Evolutionary conservation across 2,888 invertebrate species (phyloP).

Genomic region (Caenorhabditis virilis): DNA sequence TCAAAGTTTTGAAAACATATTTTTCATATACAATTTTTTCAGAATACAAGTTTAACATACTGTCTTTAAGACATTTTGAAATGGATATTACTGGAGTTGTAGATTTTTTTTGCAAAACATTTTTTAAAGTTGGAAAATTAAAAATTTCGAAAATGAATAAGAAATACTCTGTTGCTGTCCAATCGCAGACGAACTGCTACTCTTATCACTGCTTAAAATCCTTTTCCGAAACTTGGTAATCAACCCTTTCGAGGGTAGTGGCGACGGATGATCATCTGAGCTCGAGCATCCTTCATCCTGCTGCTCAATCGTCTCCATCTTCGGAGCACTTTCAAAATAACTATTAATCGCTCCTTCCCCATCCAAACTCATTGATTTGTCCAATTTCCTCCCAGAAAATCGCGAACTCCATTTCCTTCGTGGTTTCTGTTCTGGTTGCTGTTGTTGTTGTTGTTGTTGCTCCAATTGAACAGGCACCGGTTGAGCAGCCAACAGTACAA

Average conservation of each 20-base stretch:
- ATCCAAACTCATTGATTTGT: constrained; percentile 24
- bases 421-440: neutral
- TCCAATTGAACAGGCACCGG: too few relatives aligned
- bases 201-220: constrained; percentile 33
- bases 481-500: constrained; percentile 22
- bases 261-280: constrained; percentile 37
- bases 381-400: constrained; percentile 10
- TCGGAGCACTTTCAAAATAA: neutral
- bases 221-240: constrained; percentile 47
- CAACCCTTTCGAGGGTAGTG: constrained; percentile 40
- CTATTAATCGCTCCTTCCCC: constrained; percentile 11
- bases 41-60: neutral
- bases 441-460: neutral
- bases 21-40: too few relatives aligned
- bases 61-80: constrained; percentile 11
- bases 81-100: neutral
- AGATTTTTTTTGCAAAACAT: constrained; percentile 6
- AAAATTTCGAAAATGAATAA: too few relatives aligned
- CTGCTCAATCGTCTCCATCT: neutral
- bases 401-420: constrained; percentile 15
- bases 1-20: too few relatives aligned
- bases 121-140: too few relatives aligned
- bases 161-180: too few relatives aligned
- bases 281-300: constrained; percentile 10
- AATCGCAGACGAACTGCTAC: neutral